These are phyloP conservation scores for Nettapus auritus DNA, from an alignment of 2,113 vertebrate species.

Conservation along the genomic window DNA sequence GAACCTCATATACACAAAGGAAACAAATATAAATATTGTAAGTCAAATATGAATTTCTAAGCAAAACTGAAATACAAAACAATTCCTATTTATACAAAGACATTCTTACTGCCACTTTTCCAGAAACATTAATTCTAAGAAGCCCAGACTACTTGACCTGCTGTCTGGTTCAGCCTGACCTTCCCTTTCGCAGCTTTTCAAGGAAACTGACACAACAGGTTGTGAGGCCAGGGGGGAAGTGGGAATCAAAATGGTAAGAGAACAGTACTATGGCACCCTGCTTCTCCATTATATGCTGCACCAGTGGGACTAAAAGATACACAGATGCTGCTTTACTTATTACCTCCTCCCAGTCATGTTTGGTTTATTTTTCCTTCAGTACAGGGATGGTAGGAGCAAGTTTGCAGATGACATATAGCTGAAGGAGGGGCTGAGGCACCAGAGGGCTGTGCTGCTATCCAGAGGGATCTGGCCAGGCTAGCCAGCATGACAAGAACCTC, in stretches of 20 bases:
- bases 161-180: neutral
- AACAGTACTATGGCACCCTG: fast-evolving
- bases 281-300: neutral
- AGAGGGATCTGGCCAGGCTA: neutral
- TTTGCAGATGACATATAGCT: neutral
- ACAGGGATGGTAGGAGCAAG: neutral
- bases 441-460: neutral
- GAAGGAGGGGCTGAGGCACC: neutral
- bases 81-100: neutral
- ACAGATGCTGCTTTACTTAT: neutral
- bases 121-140: neutral
- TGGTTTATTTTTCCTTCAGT: neutral
- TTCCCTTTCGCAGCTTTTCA: neutral
- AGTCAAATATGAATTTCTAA: neutral
- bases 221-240: neutral
- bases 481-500: neutral
- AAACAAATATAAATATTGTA: neutral
- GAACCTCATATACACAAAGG: neutral
- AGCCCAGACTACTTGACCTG: neutral
- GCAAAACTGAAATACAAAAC: neutral
- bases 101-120: neutral
- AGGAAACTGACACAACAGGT: neutral
- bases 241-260: neutral
- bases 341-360: neutral
- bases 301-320: neutral